Percentiles rank a stretch among this genome's conserved stretches.
phyloP scores from a whole-genome alignment of 1,140 invertebrate genomes.

The Tribolium castaneum region DNA sequence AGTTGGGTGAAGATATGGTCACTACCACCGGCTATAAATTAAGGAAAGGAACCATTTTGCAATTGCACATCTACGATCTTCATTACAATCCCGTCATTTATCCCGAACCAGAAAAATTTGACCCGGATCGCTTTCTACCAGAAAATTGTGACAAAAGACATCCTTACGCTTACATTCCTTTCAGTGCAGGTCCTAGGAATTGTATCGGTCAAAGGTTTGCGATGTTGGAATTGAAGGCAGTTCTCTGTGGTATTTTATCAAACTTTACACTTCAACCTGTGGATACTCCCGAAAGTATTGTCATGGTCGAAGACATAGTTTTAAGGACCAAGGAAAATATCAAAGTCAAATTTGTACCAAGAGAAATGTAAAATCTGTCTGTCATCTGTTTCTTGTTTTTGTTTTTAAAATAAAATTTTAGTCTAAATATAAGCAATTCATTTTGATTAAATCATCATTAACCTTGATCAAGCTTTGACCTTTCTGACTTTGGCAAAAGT shows the following conservation, averaged over 20 bases:
- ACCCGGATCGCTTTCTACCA: constrained; percentile 75
- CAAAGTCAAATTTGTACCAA: constrained; percentile 50
- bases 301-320: constrained; percentile 59
- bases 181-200: constrained; percentile 74
- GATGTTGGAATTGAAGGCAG: constrained; percentile 78
- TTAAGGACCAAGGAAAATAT: constrained; percentile 63
- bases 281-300: constrained; percentile 50
- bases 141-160: constrained; percentile 66
- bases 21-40: constrained; percentile 52
- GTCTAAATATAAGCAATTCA: too few relatives aligned
- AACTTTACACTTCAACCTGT: constrained; percentile 68
- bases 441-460: too few relatives aligned
- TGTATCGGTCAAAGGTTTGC: constrained; percentile 77
- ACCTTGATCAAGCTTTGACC: too few relatives aligned
- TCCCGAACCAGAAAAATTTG: constrained; percentile 72
- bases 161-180: constrained; percentile 71
- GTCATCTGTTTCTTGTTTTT: too few relatives aligned
- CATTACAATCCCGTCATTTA: constrained; percentile 61
- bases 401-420: too few relatives aligned
- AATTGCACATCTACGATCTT: constrained; percentile 41
- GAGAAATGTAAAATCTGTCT: neutral
- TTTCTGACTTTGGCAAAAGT: too few relatives aligned
- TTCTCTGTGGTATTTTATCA: constrained; percentile 75
- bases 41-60: neutral
- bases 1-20: constrained; percentile 65